Evolutionary conservation across 2,888 invertebrate genomes (phyloP).

Genomic region (Andrena bicolor): DNA sequence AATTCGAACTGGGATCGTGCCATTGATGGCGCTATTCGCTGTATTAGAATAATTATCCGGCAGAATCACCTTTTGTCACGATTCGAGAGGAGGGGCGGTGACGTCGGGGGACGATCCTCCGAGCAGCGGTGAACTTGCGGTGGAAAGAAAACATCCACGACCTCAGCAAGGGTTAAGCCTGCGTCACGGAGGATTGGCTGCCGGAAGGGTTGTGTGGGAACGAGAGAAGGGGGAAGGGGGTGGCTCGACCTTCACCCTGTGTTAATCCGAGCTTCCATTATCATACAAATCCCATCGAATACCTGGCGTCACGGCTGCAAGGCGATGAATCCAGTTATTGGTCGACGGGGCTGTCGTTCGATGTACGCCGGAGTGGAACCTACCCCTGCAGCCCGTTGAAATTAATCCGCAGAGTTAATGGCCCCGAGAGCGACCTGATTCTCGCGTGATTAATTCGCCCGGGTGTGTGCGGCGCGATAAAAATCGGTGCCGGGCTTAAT

Average conservation of each 20-base stretch:
- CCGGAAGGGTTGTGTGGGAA: slow-evolving; percentile 73
- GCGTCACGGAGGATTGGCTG: slow-evolving; percentile 62
- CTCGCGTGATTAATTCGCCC: too few species aligned
- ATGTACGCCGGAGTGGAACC: too few species aligned
- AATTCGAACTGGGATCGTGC: slow-evolving; percentile 10
- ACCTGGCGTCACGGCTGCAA: slow-evolving; percentile 53
- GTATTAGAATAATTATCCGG: neutral
- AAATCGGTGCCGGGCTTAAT: neutral
- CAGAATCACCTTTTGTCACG: neutral
- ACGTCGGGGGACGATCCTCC: neutral
- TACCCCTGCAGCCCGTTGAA: neutral
- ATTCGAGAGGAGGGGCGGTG: neutral
- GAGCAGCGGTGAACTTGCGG: neutral
- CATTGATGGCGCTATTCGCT: neutral
- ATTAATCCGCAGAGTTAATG: too few species aligned
- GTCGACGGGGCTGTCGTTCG: slow-evolving; percentile 27
- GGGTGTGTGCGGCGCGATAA: too few species aligned
- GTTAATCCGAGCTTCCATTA: slow-evolving; percentile 81
- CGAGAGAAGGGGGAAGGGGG: slow-evolving; percentile 49
- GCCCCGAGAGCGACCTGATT: too few species aligned
- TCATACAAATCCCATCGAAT: slow-evolving; percentile 70
- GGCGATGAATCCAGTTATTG: slow-evolving; percentile 46
- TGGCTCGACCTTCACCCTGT: slow-evolving; percentile 80
- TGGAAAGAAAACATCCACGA: slow-evolving; percentile 71
- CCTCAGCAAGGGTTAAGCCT: slow-evolving; percentile 72